A percentile compares a stretch with the other conserved stretches of the same genome.
phyloP scores from a whole-genome alignment of 2,113 vertebrate genomes.

The Sterna hirundo region DNA sequence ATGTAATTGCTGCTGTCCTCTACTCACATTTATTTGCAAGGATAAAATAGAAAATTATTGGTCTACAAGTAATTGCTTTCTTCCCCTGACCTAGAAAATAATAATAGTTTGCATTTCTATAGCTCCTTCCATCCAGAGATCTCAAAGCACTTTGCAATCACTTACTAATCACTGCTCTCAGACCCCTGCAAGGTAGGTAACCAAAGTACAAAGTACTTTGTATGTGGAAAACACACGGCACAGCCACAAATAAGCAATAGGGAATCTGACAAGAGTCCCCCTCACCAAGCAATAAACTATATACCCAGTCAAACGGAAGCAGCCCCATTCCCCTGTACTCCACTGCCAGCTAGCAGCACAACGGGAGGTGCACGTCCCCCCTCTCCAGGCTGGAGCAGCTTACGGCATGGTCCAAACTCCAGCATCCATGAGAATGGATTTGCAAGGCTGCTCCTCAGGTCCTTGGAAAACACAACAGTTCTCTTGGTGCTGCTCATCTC shows the following conservation, averaged over 20 bases:
- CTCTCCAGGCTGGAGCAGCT: background rate
- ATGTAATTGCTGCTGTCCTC: background rate
- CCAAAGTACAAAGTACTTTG: background rate
- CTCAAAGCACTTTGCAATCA: background rate
- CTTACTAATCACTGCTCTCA: background rate
- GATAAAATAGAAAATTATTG: background rate
- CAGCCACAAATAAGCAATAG: background rate
- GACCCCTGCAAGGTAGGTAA: background rate
- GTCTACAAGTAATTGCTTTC: background rate
- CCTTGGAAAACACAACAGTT: background rate
- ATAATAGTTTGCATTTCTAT: background rate
- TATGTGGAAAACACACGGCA: background rate
- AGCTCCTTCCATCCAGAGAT: background rate
- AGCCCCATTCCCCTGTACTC: background rate
- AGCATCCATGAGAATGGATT: background rate
- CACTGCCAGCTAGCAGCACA: no score
- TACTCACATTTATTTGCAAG: background rate
- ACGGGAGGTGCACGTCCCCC: rapidly evolving
- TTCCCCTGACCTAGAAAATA: background rate
- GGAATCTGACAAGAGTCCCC: background rate
- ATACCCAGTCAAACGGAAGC: background rate
- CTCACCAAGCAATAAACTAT: background rate
- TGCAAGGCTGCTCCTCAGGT: background rate
- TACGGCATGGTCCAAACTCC: background rate
- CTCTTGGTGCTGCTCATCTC: background rate